Conservation (phyloP, 2,888 invertebrate species). For the Crematogaster levior region DNA sequence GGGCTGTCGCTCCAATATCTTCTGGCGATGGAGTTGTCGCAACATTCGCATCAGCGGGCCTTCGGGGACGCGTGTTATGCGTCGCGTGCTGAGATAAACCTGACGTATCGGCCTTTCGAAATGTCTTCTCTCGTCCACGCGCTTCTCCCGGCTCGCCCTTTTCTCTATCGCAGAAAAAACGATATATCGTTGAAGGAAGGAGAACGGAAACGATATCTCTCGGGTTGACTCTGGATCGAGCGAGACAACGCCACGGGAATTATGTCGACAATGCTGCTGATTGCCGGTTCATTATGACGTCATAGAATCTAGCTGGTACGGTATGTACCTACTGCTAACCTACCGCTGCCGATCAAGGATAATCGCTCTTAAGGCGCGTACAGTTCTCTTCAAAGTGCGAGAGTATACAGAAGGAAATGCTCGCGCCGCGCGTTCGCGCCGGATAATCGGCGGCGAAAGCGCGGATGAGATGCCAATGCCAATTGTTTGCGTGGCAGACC, state of each 20-base stretch:
- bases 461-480: too few relatives aligned
- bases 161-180: background rate
- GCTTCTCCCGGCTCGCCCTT: background rate
- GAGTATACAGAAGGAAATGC: conserved; percentile 39
- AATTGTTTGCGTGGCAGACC: background rate
- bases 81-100: background rate
- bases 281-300: conserved; percentile 85
- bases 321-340: conserved; percentile 75
- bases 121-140: background rate
- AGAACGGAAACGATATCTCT: conserved; percentile 73
- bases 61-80: too few relatives aligned
- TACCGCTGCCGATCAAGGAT: conserved; percentile 79
- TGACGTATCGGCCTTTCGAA: background rate
- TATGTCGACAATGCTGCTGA: conserved; percentile 85
- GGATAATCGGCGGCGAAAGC: background rate
- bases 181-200: conserved; percentile 68
- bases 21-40: background rate
- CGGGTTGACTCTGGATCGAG: conserved; percentile 75
- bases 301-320: conserved; percentile 83
- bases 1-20: background rate
- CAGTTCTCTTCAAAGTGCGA: conserved; percentile 65
- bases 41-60: background rate
- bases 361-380: conserved; percentile 75
- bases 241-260: conserved; percentile 84
- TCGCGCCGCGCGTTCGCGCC: background rate